phyloP scores from a whole-genome alignment of 2,113 vertebrate species.

The Danionella cerebrum region DNA sequence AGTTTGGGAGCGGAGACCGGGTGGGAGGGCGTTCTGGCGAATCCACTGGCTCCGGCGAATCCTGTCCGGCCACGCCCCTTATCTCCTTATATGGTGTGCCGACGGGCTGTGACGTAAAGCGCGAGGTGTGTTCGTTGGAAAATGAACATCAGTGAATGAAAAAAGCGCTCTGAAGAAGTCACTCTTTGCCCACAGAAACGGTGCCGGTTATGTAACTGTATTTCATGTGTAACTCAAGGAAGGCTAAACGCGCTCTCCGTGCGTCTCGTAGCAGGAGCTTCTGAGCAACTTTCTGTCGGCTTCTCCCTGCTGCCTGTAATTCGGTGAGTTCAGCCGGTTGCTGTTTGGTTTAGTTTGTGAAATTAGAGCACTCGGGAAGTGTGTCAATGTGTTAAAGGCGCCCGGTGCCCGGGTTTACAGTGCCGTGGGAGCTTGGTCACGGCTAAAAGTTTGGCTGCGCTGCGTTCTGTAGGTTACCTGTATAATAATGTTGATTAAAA shows the following conservation, averaged over 20 bases:
- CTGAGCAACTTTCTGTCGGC: neutral
- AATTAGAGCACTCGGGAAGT: slow-evolving; percentile 17
- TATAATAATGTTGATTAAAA: too few species aligned
- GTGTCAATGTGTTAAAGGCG: slow-evolving; percentile 19
- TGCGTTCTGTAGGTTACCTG: too few species aligned
- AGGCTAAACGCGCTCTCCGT: slow-evolving; percentile 43
- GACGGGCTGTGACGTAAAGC: slow-evolving; percentile 18
- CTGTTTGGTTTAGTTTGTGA: slow-evolving; percentile 20
- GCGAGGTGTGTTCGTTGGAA: slow-evolving; percentile 45
- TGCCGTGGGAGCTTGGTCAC: too few species aligned
- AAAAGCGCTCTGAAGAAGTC: slow-evolving; percentile 41
- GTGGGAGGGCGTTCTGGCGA: neutral
- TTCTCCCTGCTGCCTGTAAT: neutral
- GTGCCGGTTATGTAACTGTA: slow-evolving; percentile 64
- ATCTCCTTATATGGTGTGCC: slow-evolving; percentile 26
- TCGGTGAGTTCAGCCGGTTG: slow-evolving; percentile 46
- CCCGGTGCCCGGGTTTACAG: neutral
- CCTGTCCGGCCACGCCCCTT: slow-evolving; percentile 15
- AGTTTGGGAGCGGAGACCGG: neutral
- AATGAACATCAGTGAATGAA: slow-evolving; percentile 45
- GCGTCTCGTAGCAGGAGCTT: slow-evolving; percentile 17
- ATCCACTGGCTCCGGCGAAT: slow-evolving; percentile 18
- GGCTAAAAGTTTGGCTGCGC: too few species aligned
- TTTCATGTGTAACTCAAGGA: slow-evolving; percentile 52
- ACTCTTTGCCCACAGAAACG: slow-evolving; percentile 49